These are phyloP conservation scores for Troides aeacus DNA, from an alignment of 2,888 invertebrate genomes.

Conservation along the genomic window DNA sequence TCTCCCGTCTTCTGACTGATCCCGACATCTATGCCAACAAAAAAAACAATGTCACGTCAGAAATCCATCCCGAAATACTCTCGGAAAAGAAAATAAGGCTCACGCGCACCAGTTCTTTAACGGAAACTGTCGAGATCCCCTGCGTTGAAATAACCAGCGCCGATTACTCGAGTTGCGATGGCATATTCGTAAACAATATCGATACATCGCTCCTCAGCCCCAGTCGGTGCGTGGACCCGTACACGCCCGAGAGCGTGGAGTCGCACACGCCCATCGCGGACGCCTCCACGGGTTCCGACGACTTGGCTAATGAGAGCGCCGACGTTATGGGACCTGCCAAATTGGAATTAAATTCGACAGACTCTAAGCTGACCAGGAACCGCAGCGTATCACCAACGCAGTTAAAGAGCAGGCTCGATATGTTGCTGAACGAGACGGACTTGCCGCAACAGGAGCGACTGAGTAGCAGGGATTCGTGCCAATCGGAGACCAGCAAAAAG, in stretches of 20 bases:
- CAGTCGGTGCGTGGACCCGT: slow-evolving; percentile 82
- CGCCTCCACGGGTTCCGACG: slow-evolving; percentile 52
- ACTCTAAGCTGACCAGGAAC: slow-evolving; percentile 52
- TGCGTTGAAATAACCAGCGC: slow-evolving; percentile 76
- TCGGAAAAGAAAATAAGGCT: slow-evolving; percentile 41
- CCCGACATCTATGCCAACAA: slow-evolving; percentile 52
- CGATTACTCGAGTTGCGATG: slow-evolving; percentile 63
- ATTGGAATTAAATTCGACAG: slow-evolving; percentile 46
- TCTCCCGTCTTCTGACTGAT: slow-evolving; percentile 52
- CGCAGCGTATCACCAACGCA: slow-evolving; percentile 82
- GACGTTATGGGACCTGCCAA: slow-evolving; percentile 46
- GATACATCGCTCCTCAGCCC: slow-evolving; percentile 73
- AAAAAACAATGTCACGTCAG: slow-evolving; percentile 7
- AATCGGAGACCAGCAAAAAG: slow-evolving; percentile 58
- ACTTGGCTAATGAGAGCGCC: slow-evolving; percentile 50
- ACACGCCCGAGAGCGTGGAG: slow-evolving; percentile 90
- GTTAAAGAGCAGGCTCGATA: slow-evolving; percentile 81
- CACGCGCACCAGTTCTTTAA: slow-evolving; percentile 59
- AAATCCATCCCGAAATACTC: slow-evolving; percentile 10
- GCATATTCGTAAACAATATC: slow-evolving; percentile 77
- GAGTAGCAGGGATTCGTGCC: slow-evolving; percentile 66
- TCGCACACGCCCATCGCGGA: slow-evolving; percentile 85
- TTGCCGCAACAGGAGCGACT: slow-evolving; percentile 57
- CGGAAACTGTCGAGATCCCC: slow-evolving; percentile 63
- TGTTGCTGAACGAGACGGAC: slow-evolving; percentile 54